Evolutionary conservation across 2,797 vertebrate genomes (phyloP), one percentile per base, ranked within the genome.

Genomic region (Phylloscopus collybita): DNA sequence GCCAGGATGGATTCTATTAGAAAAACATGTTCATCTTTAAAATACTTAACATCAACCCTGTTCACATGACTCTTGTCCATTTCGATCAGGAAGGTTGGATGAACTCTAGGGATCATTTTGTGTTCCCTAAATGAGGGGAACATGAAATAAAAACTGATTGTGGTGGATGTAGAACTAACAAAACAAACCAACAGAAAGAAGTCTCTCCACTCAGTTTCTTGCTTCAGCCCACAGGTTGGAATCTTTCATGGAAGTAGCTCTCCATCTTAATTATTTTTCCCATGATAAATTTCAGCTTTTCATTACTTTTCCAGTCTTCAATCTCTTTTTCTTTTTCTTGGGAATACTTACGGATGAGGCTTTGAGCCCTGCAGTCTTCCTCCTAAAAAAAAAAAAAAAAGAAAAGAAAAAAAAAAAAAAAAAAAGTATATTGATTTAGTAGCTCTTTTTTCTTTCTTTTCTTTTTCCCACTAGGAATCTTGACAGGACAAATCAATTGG

Each of bases 1-100:
- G 72, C 66, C 90, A 71, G 56, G 29, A 51, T 84, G 88, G 74
- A 69, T 93, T 61, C 64, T 86, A 34, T 66, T 92, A 92, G 57
- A 72, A 91, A 90, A 94, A 88, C 44, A 85, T 49, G 65, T 89
- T 27, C 42, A 59, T 87, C 92, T 94, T 90, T 69, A 61, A 75
- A 94, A 82, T 57, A 27, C 32, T 79, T 76, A 62, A 51, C 71
- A 94, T 92, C 62, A 94, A 42, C 32, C 42, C 44, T 93, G 20
- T 45, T 51, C 50, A 50, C 22, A 16, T 2, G 6, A 9, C 8
- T 4, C 34, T 34, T 29, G 6, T 27, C 45, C 1, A 0, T 60
- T 16, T 9, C 6, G 21, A 44, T 75, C 50, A 62, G 32, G n/a
- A 7, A 40, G 21, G 30, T 2, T 32, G 42, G 27, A 18, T 20